These are phyloP conservation scores for Drosophila bipectinata DNA, from an alignment of 1,140 invertebrate species.

Conservation along the genomic window DNA sequence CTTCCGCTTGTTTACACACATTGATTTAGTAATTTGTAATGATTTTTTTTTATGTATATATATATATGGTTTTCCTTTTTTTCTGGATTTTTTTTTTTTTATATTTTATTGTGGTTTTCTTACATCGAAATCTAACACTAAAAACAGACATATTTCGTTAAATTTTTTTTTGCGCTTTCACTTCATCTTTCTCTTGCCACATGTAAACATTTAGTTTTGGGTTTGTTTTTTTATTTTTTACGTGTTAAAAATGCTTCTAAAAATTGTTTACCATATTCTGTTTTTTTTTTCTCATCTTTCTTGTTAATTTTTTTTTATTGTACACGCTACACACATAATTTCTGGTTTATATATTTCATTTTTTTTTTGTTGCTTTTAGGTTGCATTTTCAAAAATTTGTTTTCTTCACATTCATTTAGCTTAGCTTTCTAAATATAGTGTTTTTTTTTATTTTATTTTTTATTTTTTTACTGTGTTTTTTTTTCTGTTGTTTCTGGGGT, in stretches of 20 bases:
- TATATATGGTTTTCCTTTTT: constrained; percentile 27
- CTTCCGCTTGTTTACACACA: constrained; percentile 28
- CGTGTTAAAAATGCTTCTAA: constrained; percentile 81
- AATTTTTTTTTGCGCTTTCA: constrained; percentile 41
- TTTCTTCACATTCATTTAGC: constrained; percentile 52
- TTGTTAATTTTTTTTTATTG: constrained; percentile 63
- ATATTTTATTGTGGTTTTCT: constrained; percentile 56
- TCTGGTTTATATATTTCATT: constrained; percentile 30
- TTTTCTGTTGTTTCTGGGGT: background rate
- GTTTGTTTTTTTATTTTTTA: constrained; percentile 21
- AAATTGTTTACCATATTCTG: constrained; percentile 72
- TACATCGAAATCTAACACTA: constrained; percentile 71
- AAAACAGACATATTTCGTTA: constrained; percentile 77
- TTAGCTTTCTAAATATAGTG: constrained; percentile 40
- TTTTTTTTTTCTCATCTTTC: constrained; percentile 25
- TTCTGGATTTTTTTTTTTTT: constrained; percentile 18
- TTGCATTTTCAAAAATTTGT: constrained; percentile 64
- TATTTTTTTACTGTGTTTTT: constrained; percentile 36
- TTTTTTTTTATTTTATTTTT: constrained; percentile 15
- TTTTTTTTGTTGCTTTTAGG: constrained; percentile 47
- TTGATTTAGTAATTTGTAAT: constrained; percentile 42
- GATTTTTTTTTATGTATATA: constrained; percentile 34
- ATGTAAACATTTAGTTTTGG: constrained; percentile 58
- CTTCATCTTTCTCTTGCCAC: constrained; percentile 22
- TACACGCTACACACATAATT: constrained; percentile 70